phyloP scores from a whole-genome alignment of 2,113 vertebrate genomes.

The Campylomormyrus numenius region DNA sequence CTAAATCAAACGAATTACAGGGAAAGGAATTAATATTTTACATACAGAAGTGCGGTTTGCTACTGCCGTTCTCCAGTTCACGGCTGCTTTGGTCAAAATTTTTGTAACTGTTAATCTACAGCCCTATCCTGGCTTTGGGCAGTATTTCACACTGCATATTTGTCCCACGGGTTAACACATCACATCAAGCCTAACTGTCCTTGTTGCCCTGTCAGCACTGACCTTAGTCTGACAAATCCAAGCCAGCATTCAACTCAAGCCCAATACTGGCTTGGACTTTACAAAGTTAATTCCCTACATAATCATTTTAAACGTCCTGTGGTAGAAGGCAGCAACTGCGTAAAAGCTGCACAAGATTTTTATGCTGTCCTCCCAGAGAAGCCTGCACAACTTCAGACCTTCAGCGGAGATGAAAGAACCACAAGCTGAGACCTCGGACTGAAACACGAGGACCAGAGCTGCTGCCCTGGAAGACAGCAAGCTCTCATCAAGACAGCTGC shows the following conservation, averaged over 20 bases:
- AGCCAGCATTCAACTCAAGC: neutral
- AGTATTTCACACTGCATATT: neutral
- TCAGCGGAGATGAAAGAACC: neutral
- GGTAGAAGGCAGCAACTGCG: neutral
- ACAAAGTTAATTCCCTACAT: neutral
- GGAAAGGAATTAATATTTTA: neutral
- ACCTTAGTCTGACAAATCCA: neutral
- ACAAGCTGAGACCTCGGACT: neutral
- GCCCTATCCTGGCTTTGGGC: neutral
- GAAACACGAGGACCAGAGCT: neutral
- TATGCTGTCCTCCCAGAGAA: neutral
- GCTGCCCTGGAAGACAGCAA: neutral
- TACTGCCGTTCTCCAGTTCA: neutral
- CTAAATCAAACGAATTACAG: neutral
- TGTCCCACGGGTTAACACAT: neutral
- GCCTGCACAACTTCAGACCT: neutral
- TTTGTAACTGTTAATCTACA: neutral
- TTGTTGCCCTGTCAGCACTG: neutral
- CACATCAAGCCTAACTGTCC: neutral
- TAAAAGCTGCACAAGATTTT: neutral
- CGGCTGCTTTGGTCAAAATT: neutral
- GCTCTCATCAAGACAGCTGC: neutral
- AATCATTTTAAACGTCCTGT: neutral
- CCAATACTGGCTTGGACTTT: neutral
- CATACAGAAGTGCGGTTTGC: neutral